Conservation (phyloP, 2,113 vertebrate genomes). For the Accipiter cooperii region DNA sequence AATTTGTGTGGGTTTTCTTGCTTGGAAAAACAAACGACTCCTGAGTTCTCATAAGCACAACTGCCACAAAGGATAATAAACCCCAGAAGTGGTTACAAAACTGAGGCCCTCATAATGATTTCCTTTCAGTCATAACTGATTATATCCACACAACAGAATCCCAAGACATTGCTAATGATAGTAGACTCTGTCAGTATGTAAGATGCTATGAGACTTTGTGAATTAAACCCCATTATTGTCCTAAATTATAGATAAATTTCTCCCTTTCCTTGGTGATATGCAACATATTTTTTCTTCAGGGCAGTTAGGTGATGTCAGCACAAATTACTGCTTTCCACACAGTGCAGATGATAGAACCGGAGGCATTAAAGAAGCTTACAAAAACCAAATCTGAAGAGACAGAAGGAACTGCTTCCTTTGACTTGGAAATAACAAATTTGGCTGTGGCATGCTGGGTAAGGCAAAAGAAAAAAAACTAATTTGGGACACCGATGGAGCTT, state of each 20-base stretch:
- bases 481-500: neutral
- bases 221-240: constrained; percentile 21
- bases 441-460: neutral
- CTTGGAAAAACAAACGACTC: neutral
- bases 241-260: constrained; percentile 35
- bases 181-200: neutral
- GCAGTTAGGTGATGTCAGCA: constrained; percentile 50
- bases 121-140: constrained; percentile 22
- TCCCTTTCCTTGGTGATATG: neutral
- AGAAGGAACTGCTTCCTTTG: constrained; percentile 6
- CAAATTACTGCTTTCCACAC: constrained; percentile 25
- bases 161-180: neutral
- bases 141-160: neutral
- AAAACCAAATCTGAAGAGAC: constrained; percentile 16
- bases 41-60: neutral
- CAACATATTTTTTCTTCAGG: constrained; percentile 40
- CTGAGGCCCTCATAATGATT: neutral
- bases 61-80: neutral
- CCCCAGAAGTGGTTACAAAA: neutral
- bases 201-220: neutral
- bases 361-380: constrained; percentile 16
- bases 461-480: neutral
- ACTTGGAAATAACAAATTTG: constrained; percentile 16
- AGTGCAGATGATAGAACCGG: neutral
- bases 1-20: neutral